Evolutionary conservation across 2,113 vertebrate species (phyloP).

Genomic region (Pseudois nayaur): DNA sequence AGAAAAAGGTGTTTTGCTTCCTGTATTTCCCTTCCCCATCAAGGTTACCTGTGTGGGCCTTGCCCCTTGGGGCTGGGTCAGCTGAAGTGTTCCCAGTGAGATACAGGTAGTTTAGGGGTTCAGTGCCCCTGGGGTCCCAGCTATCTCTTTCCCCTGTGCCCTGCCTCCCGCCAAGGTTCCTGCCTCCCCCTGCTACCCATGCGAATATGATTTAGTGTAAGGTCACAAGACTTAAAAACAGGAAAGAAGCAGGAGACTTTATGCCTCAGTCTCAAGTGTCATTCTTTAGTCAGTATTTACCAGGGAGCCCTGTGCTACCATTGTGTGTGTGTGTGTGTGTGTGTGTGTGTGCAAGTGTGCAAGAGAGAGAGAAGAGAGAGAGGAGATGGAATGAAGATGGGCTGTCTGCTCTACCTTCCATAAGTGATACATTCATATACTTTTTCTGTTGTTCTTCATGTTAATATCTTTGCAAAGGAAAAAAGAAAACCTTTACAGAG

Average conservation of each 20-base stretch:
- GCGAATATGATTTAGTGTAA: background rate
- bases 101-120: background rate
- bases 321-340: background rate
- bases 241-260: background rate
- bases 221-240: background rate
- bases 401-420: background rate
- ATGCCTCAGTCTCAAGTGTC: background rate
- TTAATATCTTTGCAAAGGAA: background rate
- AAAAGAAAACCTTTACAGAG: background rate
- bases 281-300: background rate
- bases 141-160: background rate
- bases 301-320: background rate
- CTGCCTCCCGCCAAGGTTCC: background rate
- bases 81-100: background rate
- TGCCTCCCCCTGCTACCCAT: background rate
- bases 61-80: background rate
- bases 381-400: background rate
- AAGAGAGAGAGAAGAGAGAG: background rate
- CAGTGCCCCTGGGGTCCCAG: fast-evolving
- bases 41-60: background rate
- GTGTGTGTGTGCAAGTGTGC: background rate
- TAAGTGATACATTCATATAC: background rate
- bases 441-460: background rate
- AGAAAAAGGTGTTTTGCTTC: background rate
- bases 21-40: fast-evolving